Evolutionary conservation across 2,113 vertebrate species (phyloP).

Genomic region (Oncorhynchus tshawytscha): DNA sequence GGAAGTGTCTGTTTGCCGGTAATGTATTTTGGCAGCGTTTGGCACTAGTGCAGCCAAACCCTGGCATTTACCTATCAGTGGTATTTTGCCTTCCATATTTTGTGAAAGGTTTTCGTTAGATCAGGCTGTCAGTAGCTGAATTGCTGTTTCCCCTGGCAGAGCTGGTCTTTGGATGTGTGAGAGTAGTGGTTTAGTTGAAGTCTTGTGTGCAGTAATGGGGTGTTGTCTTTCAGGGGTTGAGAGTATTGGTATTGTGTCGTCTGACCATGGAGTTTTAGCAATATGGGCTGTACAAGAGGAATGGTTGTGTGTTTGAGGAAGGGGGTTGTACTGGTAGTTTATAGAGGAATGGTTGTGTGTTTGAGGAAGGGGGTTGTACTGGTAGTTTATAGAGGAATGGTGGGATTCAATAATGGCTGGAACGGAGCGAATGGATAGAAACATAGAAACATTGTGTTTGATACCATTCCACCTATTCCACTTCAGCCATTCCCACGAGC

Average conservation of each 20-base stretch:
- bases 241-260: background rate
- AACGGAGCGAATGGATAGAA: no score
- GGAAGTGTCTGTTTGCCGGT: constrained; percentile 40
- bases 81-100: background rate
- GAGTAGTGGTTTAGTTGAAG: background rate
- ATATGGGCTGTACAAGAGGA: background rate
- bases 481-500: no score
- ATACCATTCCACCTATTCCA: no score
- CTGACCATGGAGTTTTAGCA: background rate
- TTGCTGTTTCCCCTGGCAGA: background rate
- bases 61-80: constrained; percentile 26
- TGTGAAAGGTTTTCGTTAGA: background rate
- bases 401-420: no score
- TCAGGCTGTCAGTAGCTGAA: background rate
- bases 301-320: constrained; percentile 15
- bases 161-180: constrained; percentile 20
- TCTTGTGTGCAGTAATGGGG: background rate
- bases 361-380: no score
- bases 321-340: no score
- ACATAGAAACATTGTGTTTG: no score
- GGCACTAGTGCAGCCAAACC: background rate
- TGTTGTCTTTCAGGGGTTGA: background rate
- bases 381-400: no score
- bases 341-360: constrained; percentile 17
- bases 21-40: no score